Conservation (phyloP, 2,888 invertebrate genomes). For the Bugulina stolonifera region DNA sequence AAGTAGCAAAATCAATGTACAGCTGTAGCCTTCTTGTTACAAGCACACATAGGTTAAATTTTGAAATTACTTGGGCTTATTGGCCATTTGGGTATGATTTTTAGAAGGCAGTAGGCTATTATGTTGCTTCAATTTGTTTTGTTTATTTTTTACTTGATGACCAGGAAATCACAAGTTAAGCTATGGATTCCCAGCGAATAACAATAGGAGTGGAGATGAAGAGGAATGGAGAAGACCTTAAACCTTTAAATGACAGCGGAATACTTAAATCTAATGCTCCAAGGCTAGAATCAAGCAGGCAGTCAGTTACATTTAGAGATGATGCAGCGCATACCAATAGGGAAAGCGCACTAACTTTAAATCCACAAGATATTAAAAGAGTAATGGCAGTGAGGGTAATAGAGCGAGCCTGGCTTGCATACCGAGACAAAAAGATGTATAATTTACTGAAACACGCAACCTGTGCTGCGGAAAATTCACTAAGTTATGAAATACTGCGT, state of each 20-base stretch:
- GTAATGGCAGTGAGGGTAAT: conserved; percentile 41
- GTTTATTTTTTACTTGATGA: too few relatives aligned
- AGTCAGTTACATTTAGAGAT: conserved; percentile 21
- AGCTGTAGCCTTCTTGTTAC: too few relatives aligned
- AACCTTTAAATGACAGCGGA: neutral
- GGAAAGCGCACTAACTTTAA: neutral
- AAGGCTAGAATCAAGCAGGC: neutral
- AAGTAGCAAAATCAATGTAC: too few relatives aligned
- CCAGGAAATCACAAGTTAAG: too few relatives aligned
- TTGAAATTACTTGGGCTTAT: too few relatives aligned
- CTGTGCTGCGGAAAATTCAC: conserved; percentile 51
- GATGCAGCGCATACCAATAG: neutral
- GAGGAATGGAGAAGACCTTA: neutral
- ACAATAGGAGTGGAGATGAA: neutral
- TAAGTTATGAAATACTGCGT: conserved; percentile 48
- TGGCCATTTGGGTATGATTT: too few relatives aligned
- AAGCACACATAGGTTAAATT: too few relatives aligned
- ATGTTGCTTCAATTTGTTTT: too few relatives aligned
- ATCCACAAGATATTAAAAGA: conserved; percentile 30
- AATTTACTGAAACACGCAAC: conserved; percentile 50
- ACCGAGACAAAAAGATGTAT: conserved; percentile 50
- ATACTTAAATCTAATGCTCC: neutral
- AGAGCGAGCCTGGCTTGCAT: conserved; percentile 49
- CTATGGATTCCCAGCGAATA: neutral
- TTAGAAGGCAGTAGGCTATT: too few relatives aligned